Conservation (phyloP, 2,113 vertebrate species). For the Scomber colias region DNA sequence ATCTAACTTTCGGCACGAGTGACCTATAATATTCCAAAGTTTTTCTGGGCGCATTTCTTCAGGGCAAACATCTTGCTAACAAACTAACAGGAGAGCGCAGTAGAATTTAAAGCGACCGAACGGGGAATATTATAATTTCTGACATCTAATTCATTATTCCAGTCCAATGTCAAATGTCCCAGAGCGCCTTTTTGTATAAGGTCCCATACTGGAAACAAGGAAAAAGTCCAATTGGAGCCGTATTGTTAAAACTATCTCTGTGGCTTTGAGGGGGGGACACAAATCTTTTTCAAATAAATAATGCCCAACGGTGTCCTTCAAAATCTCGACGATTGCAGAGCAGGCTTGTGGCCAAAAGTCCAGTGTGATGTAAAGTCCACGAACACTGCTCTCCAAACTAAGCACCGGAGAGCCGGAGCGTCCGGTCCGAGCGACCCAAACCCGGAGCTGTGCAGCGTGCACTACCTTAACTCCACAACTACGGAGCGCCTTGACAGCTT, state of each 20-base stretch:
- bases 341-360: slow-evolving; percentile 56
- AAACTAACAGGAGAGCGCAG: slow-evolving; percentile 36
- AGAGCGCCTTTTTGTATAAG: slow-evolving; percentile 60
- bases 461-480: slow-evolving; percentile 79
- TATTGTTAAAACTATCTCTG: slow-evolving; percentile 33
- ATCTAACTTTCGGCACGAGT: slow-evolving; percentile 39
- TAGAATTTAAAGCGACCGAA: slow-evolving; percentile 18
- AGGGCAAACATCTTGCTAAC: slow-evolving; percentile 42
- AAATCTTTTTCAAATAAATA: slow-evolving; percentile 44
- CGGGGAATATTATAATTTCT: slow-evolving; percentile 32
- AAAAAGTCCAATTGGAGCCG: slow-evolving; percentile 60
- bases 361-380: slow-evolving; percentile 71
- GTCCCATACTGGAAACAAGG: slow-evolving; percentile 74
- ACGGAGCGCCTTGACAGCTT: slow-evolving; percentile 80
- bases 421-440: slow-evolving; percentile 54
- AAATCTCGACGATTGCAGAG: slow-evolving; percentile 38
- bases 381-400: slow-evolving; percentile 54
- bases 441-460: slow-evolving; percentile 65
- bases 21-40: slow-evolving; percentile 73
- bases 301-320: slow-evolving; percentile 53
- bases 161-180: slow-evolving; percentile 77
- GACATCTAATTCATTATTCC: slow-evolving; percentile 71
- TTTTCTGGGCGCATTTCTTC: slow-evolving; percentile 67
- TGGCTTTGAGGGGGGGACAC: slow-evolving; percentile 17
- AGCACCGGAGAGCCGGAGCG: slow-evolving; percentile 57